Conservation (phyloP, 2,113 vertebrate species). For the Pangasianodon gigas region DNA sequence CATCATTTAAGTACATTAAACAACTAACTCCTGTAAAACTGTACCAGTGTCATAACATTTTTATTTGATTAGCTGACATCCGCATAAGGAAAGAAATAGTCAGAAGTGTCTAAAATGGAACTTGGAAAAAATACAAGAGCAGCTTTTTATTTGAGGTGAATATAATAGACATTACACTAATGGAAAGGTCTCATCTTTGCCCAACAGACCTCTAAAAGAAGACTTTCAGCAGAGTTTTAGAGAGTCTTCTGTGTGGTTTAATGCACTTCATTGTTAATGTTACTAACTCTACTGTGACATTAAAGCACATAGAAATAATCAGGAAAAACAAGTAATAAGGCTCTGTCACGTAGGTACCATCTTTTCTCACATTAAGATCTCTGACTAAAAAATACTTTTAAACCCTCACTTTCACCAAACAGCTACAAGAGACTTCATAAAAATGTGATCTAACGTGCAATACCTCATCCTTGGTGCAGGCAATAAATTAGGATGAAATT, state of each 20-base stretch:
- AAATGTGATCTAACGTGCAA: neutral
- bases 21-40: constrained; percentile 7
- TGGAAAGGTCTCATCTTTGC: neutral
- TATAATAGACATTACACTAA: neutral
- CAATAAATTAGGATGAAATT: neutral
- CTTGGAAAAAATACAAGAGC: constrained; percentile 29
- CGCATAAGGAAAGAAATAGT: neutral
- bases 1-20: neutral
- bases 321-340: constrained; percentile 18
- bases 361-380: constrained; percentile 11
- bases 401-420: constrained; percentile 12
- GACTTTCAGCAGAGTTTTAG: constrained; percentile 9
- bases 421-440: neutral
- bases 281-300: neutral
- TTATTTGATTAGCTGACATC: neutral
- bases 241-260: constrained; percentile 24
- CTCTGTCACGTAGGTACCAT: neutral
- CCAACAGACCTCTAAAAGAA: constrained; percentile 17
- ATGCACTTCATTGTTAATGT: constrained; percentile 1
- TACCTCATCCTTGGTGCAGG: neutral
- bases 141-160: constrained; percentile 36
- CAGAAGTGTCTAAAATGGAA: constrained; percentile 7
- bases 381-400: neutral
- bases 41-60: constrained; percentile 20
- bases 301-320: constrained; percentile 17